Evolutionary conservation across 2,797 vertebrate species (phyloP).

Genomic region (Varecia variegata): DNA sequence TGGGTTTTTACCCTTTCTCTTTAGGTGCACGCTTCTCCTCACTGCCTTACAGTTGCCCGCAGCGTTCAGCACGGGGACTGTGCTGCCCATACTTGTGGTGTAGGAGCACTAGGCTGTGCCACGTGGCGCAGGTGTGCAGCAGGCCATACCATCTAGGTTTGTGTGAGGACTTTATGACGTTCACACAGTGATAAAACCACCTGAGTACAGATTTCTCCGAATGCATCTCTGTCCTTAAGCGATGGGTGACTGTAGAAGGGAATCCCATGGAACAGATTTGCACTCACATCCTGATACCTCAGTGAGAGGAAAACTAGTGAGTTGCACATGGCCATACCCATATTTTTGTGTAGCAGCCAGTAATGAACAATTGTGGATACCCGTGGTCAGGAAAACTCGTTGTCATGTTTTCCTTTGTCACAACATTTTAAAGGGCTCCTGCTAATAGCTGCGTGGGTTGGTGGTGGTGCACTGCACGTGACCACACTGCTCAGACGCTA

Average conservation of each 20-base stretch:
- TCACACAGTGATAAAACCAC: neutral
- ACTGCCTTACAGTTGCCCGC: neutral
- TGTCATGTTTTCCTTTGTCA: neutral
- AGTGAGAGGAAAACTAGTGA: neutral
- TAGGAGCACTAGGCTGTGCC: neutral
- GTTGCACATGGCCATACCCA: neutral
- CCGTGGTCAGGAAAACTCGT: no score
- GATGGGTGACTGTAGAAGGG: neutral
- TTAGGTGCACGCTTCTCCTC: no score
- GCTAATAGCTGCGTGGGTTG: neutral
- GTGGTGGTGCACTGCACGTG: no score
- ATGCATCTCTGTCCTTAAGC: accelerated
- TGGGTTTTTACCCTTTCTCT: neutral
- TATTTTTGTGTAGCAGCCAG: neutral
- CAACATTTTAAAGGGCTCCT: neutral
- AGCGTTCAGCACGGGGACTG: neutral
- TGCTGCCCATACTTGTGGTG: neutral
- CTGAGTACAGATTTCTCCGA: neutral
- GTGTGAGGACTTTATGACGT: neutral
- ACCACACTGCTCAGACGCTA: neutral
- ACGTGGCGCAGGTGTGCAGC: neutral
- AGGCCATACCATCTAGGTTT: neutral
- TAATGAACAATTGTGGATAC: neutral
- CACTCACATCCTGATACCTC: neutral
- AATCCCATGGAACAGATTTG: neutral